Conservation (phyloP, 1,140 invertebrate species). For the Adelges cooleyi region DNA sequence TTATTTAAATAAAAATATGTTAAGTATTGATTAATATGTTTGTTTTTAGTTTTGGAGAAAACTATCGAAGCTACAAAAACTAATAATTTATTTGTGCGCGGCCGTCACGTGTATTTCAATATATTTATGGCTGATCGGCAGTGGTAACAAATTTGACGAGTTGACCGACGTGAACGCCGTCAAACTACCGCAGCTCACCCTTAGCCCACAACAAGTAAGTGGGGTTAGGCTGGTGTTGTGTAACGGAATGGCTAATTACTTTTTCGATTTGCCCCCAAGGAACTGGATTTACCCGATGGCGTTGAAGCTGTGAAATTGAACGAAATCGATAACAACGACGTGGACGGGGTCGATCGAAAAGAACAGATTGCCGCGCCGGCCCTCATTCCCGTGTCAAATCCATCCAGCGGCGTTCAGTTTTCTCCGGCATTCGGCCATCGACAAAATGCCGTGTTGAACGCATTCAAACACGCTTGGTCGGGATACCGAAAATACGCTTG, state of each 20-base stretch:
- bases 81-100: not conserved
- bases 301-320: slow-evolving; percentile 9
- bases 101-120: not conserved
- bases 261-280: too few species aligned
- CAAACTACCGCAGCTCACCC: not conserved
- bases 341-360: not conserved
- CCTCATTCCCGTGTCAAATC: slow-evolving; percentile 33
- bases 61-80: slow-evolving; percentile 8
- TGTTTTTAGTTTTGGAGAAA: slow-evolving; percentile 14
- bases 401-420: slow-evolving; percentile 36
- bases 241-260: too few species aligned
- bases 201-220: not conserved
- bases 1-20: too few species aligned
- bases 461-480: slow-evolving; percentile 83
- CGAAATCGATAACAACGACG: not conserved
- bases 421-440: slow-evolving; percentile 61
- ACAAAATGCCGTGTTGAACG: slow-evolving; percentile 69
- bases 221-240: too few species aligned
- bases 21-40: not conserved
- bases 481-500: slow-evolving; percentile 84
- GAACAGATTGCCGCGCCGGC: slow-evolving; percentile 31
- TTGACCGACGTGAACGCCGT: not conserved
- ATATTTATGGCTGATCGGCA: not conserved
- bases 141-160: not conserved
- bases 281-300: not conserved